Evolutionary conservation across 2,888 invertebrate species (phyloP), one percentile per base, ranked within the genome.

Genomic region (Bedellia somnulentella): DNA sequence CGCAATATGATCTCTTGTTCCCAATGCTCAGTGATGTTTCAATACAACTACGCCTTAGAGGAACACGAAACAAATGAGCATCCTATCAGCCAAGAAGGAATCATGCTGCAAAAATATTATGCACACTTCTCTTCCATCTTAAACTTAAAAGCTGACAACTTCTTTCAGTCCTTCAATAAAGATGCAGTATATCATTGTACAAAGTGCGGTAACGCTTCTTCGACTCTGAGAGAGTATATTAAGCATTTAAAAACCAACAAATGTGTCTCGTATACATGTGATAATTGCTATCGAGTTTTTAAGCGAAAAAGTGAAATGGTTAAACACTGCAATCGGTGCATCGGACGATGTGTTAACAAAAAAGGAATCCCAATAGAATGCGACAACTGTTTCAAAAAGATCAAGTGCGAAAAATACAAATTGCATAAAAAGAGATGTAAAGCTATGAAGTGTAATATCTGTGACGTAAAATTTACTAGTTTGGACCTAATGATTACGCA

Each of bases 401-500:
- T 57, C 2, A 36, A 36, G 0, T 4, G 4, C 0, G 14, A 32
- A 0, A 13, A 31, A 0, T 45, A 44, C 2, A 24, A 18, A 1
- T 10, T 37, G 0, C 70, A 70, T 22, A 34, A 37, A 0, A 46
- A 41, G 1, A 8, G 4, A 0, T 70, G 70, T 28, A 48, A 42
- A 2, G 43, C 42, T 0, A 46, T 67, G 0, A 56, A 52, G 34
- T 68, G 67, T 28, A 34, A 34, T 1, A 37, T 37, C 0, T 71
- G 71, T n/a, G 9, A 52, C 3, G 24, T 42, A 1, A n/a, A 32
- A 0, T 68, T 58, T 30, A n/a, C 40, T 2, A 35, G 46, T 0
- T 41, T 68, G 8, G 38, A 49, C 0, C 47, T 52, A 0, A 35
- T 63, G 24, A 46, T 61, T 0, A 37, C 41, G 3, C 71, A 73